phyloP scores from a whole-genome alignment of 2,113 vertebrate species.

The Xenopus borealis region DNA sequence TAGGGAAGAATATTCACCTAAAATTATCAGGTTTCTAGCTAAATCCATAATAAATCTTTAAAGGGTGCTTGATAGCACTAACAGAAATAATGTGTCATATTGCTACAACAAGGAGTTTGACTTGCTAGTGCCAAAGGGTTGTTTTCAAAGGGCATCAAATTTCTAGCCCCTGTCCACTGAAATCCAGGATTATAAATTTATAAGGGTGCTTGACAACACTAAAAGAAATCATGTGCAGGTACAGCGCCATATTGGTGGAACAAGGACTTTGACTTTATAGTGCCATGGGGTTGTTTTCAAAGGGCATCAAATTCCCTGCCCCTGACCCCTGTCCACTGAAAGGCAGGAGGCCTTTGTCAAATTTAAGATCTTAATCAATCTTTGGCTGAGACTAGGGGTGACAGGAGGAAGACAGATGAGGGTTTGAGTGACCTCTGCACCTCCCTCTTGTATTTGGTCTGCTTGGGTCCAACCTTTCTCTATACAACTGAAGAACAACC shows the following conservation, averaged over 20 bases:
- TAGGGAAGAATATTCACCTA: too few species aligned
- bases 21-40: too few species aligned
- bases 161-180: conserved; percentile 53
- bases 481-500: conserved; percentile 74
- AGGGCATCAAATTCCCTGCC: conserved; percentile 32
- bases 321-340: conserved; percentile 53
- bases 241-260: too few species aligned
- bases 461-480: conserved; percentile 60
- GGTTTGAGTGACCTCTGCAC: conserved; percentile 81
- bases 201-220: too few species aligned
- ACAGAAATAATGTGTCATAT: too few species aligned
- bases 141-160: conserved; percentile 25
- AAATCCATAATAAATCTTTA: too few species aligned
- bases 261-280: background rate
- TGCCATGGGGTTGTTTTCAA: conserved; percentile 21
- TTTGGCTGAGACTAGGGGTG: conserved; percentile 72
- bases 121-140: conserved; percentile 8
- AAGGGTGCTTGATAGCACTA: too few species aligned
- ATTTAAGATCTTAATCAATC: conserved; percentile 95
- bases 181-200: conserved; percentile 46
- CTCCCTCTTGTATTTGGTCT: conserved; percentile 68
- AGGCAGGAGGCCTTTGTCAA: conserved; percentile 75
- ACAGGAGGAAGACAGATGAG: conserved; percentile 88
- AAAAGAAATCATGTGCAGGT: too few species aligned
- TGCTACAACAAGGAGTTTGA: background rate